Conservation (phyloP, 2,797 vertebrate species). For the Astyanax mexicanus region DNA sequence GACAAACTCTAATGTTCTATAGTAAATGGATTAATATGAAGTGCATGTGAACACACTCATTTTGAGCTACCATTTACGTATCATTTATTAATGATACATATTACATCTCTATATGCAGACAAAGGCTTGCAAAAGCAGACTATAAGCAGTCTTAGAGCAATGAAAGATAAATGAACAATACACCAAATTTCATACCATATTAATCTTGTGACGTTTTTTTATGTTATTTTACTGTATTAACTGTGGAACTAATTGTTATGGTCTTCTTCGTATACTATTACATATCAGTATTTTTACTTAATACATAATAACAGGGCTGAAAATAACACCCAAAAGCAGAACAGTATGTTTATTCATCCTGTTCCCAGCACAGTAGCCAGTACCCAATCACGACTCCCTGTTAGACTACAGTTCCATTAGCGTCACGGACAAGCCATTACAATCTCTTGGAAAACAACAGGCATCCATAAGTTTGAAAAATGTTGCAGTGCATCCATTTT, state of each 20-base stretch:
- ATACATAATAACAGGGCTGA: background rate
- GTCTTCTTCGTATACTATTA: background rate
- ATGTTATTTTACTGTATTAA: background rate
- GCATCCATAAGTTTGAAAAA: slow-evolving; percentile 44
- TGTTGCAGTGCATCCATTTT: slow-evolving; percentile 38
- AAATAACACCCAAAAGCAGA: background rate
- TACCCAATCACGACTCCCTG: background rate
- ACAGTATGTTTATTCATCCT: background rate
- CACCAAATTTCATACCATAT: background rate
- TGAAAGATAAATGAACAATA: background rate
- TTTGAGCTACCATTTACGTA: no score
- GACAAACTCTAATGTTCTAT: no score
- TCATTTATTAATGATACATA: no score
- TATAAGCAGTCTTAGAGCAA: background rate
- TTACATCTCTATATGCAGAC: no score
- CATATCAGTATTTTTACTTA: background rate
- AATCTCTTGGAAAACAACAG: slow-evolving; percentile 1
- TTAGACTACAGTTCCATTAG: slow-evolving; percentile 22
- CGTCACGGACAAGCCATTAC: slow-evolving; percentile 28
- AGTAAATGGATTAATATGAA: no score
- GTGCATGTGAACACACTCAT: no score
- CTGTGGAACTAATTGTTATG: background rate
- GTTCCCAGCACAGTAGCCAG: slow-evolving; percentile 13
- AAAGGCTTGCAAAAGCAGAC: background rate
- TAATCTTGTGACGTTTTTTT: background rate